These are phyloP conservation scores for Eptatretus atami DNA, from an alignment of 2,797 vertebrate genomes.

Conservation along the genomic window DNA sequence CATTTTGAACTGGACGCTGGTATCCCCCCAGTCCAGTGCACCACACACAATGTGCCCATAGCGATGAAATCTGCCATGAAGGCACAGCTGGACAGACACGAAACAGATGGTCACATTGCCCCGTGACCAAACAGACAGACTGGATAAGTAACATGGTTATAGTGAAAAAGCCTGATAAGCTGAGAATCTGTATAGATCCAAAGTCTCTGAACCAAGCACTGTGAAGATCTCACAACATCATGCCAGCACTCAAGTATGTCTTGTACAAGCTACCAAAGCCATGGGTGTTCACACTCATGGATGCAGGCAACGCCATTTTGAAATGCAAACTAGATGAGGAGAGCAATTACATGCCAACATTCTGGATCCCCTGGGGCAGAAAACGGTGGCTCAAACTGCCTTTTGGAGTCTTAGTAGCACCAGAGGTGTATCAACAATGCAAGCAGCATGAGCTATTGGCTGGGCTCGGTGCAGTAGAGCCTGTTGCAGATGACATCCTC, in stretches of 20 bases:
- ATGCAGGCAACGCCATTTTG: not conserved
- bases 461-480: not conserved
- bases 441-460: not conserved
- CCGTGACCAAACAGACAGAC: too few relatives aligned
- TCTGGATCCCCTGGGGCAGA: not conserved
- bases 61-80: too few relatives aligned
- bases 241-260: not conserved
- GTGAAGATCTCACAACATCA: not conserved
- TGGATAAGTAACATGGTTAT: too few relatives aligned
- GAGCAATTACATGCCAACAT: not conserved
- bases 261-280: not conserved
- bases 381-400: not conserved
- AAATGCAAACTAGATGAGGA: not conserved
- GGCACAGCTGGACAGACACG: too few relatives aligned
- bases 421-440: not conserved
- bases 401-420: not conserved
- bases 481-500: not conserved
- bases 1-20: too few relatives aligned
- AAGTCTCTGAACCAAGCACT: not conserved
- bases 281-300: not conserved
- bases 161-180: too few relatives aligned
- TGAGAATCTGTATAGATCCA: too few relatives aligned
- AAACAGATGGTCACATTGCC: too few relatives aligned
- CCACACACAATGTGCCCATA: too few relatives aligned
- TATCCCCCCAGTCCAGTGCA: too few relatives aligned